phyloP scores from a whole-genome alignment of 2,888 invertebrate species.

The Vesta saturnalis region DNA sequence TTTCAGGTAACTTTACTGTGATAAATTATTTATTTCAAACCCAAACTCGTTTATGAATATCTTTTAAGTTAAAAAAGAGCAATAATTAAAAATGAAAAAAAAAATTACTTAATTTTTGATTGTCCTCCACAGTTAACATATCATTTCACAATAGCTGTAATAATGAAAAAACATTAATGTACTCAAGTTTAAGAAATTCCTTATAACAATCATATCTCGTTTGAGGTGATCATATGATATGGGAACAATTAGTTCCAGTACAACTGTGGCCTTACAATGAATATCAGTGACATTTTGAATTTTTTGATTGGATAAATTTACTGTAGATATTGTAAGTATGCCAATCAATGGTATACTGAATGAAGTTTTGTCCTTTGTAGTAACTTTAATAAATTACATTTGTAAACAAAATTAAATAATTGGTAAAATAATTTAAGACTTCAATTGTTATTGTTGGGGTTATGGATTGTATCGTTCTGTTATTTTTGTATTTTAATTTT shows the following conservation, averaged over 20 bases:
- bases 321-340: constrained; percentile 39
- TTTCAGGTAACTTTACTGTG: constrained; percentile 33
- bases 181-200: constrained; percentile 12
- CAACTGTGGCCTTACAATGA: constrained; percentile 51
- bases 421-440: background rate
- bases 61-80: constrained; percentile 7
- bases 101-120: constrained; percentile 4
- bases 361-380: background rate
- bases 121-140: constrained; percentile 10
- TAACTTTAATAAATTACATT: background rate
- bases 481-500: no score
- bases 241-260: constrained; percentile 47
- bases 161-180: background rate
- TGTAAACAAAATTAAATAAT: constrained; percentile 1
- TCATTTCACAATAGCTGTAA: background rate
- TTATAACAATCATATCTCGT: constrained; percentile 49
- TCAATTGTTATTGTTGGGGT: background rate
- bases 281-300: constrained; percentile 43
- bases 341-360: constrained; percentile 16
- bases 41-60: constrained; percentile 23
- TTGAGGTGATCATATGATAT: constrained; percentile 45
- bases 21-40: constrained; percentile 35
- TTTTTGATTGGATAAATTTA: constrained; percentile 44
- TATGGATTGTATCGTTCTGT: background rate
- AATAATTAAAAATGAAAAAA: constrained; percentile 7